A percentile compares a stretch with the other conserved stretches of the same genome.
These are phyloP conservation scores for Kryptopterus vitreolus DNA, from an alignment of 2,797 vertebrate genomes.

Conservation along the genomic window DNA sequence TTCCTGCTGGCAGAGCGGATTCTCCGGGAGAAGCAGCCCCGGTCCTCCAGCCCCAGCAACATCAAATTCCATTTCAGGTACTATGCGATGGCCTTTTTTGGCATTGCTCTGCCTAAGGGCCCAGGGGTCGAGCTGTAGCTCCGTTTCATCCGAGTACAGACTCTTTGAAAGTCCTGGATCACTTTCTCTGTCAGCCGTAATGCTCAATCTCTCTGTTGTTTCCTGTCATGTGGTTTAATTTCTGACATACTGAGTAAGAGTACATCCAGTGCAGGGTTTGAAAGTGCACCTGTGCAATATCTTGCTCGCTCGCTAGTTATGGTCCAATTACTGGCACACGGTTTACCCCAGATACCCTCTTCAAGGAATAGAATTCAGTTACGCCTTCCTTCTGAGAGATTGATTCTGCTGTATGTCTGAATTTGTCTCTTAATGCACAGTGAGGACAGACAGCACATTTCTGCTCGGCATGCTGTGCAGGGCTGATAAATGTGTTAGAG, in stretches of 20 bases:
- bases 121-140: not conserved
- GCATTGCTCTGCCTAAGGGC: not conserved
- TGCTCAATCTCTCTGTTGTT: not conserved
- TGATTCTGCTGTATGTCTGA: slow-evolving; percentile 36
- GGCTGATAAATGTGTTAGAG: slow-evolving; percentile 56
- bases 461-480: slow-evolving; percentile 4
- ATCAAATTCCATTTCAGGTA: slow-evolving; percentile 98
- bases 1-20: slow-evolving; percentile 95
- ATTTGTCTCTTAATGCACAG: slow-evolving; percentile 29
- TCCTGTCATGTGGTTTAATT: not conserved
- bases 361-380: slow-evolving; percentile 19
- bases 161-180: not conserved
- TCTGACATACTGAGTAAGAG: slow-evolving; percentile 8
- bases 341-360: slow-evolving; percentile 4
- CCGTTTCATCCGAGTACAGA: not conserved
- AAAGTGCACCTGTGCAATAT: not conserved
- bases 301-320: not conserved
- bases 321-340: not conserved
- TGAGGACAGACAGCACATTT: slow-evolving; percentile 43
- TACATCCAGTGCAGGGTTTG: not conserved
- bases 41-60: slow-evolving; percentile 94
- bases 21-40: slow-evolving; percentile 91
- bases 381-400: slow-evolving; percentile 23
- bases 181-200: not conserved
- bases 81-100: not conserved